A percentile compares a stretch with the other conserved stretches of the same genome.
These are phyloP conservation scores for Pipistrellus nathusii DNA, from an alignment of 2,797 vertebrate genomes.

Conservation along the genomic window DNA sequence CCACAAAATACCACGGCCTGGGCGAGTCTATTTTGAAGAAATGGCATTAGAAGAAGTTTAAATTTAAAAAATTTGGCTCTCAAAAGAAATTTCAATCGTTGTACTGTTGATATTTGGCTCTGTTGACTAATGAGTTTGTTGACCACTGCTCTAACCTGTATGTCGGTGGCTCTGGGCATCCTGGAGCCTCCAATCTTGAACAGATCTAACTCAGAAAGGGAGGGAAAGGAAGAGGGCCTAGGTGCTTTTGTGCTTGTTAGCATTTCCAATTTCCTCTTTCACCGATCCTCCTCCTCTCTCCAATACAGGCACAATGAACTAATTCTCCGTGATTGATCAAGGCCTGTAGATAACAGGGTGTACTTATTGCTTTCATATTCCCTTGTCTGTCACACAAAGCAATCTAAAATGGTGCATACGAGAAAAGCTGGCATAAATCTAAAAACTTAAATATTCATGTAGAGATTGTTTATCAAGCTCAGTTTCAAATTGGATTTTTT, in stretches of 20 bases:
- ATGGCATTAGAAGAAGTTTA: too few species aligned
- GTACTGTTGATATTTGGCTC: too few species aligned
- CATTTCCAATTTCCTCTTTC: constrained; percentile 82
- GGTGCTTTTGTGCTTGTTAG: constrained; percentile 75
- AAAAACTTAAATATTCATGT: constrained; percentile 17
- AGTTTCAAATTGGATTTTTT: not conserved
- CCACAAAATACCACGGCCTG: too few species aligned
- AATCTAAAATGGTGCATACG: constrained; percentile 21
- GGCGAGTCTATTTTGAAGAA: too few species aligned
- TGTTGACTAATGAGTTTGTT: too few species aligned
- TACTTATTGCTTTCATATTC: constrained; percentile 61
- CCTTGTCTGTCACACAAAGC: constrained; percentile 55
- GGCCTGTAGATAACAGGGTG: constrained; percentile 53
- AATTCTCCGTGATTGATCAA: constrained; percentile 75
- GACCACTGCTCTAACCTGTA: not conserved
- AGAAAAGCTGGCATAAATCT: constrained; percentile 15
- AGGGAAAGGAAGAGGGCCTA: constrained; percentile 54
- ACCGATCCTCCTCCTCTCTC: constrained; percentile 26
- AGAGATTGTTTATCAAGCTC: not conserved
- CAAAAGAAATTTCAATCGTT: too few species aligned
- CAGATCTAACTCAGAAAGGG: constrained; percentile 46
- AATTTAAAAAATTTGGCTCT: too few species aligned
- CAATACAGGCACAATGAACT: constrained; percentile 70
- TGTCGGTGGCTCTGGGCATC: not conserved
- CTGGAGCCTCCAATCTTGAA: constrained; percentile 35